Percentiles rank a stretch among this genome's conserved stretches.
phyloP scores from a whole-genome alignment of 2,797 vertebrate genomes.

The Aselliscus stoliczkanus region DNA sequence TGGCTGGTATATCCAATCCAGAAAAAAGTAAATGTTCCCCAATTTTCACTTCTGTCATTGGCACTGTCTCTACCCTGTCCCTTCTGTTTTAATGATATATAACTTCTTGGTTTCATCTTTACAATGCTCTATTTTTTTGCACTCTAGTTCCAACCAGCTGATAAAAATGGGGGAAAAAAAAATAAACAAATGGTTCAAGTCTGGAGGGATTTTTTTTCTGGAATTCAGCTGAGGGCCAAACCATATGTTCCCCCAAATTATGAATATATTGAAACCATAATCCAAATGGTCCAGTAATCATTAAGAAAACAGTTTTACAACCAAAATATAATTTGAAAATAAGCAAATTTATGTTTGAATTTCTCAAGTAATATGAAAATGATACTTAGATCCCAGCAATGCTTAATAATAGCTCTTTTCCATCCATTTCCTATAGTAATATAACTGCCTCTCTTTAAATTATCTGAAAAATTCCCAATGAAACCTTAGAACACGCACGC shows the following conservation, averaged over 20 bases:
- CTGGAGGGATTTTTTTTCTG: not conserved
- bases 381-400: not conserved
- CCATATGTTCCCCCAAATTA: not conserved
- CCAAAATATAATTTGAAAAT: conserved; percentile 35
- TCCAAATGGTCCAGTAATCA: not conserved
- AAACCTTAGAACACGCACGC: not conserved
- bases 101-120: not conserved
- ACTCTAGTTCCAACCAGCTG: not conserved
- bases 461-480: not conserved
- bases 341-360: not conserved
- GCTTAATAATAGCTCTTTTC: not conserved
- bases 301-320: not conserved
- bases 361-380: conserved; percentile 1
- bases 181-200: not conserved
- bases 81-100: not conserved
- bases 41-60: not conserved
- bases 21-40: not conserved
- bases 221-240: not conserved
- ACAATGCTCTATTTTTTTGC: not conserved
- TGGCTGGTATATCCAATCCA: not conserved
- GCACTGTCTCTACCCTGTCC: not conserved
- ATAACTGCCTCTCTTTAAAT: not conserved
- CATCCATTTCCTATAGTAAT: not conserved
- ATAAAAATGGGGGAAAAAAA: not conserved
- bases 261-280: not conserved